These are phyloP conservation scores for Euleptes europaea DNA, from an alignment of 2,113 vertebrate species.

Conservation along the genomic window DNA sequence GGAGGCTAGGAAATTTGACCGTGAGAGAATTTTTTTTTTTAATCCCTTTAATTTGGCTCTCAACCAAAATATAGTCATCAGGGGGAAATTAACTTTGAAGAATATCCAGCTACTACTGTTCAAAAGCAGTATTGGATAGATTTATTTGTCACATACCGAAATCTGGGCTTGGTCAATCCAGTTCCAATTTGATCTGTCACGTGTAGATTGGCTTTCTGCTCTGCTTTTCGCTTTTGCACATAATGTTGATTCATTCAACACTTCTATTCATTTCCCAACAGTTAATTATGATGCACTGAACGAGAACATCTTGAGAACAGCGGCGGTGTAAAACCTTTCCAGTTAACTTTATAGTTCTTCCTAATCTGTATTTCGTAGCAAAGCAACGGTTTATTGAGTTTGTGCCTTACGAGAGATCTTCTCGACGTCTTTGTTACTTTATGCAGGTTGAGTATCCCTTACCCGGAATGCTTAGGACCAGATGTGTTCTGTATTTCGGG, in stretches of 20 bases:
- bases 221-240: background rate
- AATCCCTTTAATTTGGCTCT: background rate
- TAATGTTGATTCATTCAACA: background rate
- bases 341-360: too few species aligned
- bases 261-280: background rate
- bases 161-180: background rate
- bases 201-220: background rate
- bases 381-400: background rate
- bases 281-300: too few species aligned
- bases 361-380: background rate
- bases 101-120: too few species aligned
- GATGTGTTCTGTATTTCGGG: too few species aligned
- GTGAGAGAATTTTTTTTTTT: background rate
- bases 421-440: background rate
- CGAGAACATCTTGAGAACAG: background rate
- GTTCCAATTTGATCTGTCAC: background rate
- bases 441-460: too few species aligned
- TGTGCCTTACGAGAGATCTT: background rate
- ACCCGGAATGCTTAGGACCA: too few species aligned
- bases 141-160: background rate
- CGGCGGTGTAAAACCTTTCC: background rate
- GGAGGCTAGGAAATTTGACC: slow-evolving; percentile 14
- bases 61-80: background rate
- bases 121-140: background rate
- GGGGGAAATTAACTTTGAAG: background rate